Conservation (phyloP, 2,797 vertebrate species). For the Pangasius mekongensis region DNA sequence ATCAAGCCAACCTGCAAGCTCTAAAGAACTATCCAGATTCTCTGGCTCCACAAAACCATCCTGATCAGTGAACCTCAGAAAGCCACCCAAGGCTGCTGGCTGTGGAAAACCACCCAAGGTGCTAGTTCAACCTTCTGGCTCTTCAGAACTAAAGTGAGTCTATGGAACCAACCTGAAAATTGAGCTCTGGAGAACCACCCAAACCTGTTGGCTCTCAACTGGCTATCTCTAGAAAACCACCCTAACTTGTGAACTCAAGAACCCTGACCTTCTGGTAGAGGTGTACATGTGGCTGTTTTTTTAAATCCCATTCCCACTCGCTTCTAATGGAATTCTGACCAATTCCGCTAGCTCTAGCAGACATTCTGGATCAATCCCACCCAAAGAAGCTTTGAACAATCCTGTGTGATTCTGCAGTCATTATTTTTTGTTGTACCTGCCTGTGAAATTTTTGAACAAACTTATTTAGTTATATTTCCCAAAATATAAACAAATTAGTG, state of each 20-base stretch:
- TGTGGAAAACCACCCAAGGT: neutral
- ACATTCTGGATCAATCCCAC: neutral
- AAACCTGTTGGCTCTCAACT: neutral
- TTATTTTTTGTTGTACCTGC: neutral
- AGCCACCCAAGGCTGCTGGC: neutral
- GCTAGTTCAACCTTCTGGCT: neutral
- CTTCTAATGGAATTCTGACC: neutral
- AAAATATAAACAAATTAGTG: neutral
- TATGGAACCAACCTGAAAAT: neutral
- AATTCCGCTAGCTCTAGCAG: neutral
- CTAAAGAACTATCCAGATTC: neutral
- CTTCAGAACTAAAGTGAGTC: neutral
- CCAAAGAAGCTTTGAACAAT: neutral
- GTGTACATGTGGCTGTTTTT: neutral
- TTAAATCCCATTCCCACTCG: neutral
- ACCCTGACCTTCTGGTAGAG: neutral
- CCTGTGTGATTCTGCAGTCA: neutral
- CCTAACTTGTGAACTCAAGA: neutral
- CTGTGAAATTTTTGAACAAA: neutral
- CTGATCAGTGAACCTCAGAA: neutral
- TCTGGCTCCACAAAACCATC: neutral
- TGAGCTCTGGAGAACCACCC: neutral
- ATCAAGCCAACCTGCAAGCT: constrained; percentile 28
- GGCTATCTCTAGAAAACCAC: neutral
- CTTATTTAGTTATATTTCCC: neutral